These are phyloP conservation scores for Paguma larvata DNA, from an alignment of 2,797 vertebrate species.

Conservation along the genomic window DNA sequence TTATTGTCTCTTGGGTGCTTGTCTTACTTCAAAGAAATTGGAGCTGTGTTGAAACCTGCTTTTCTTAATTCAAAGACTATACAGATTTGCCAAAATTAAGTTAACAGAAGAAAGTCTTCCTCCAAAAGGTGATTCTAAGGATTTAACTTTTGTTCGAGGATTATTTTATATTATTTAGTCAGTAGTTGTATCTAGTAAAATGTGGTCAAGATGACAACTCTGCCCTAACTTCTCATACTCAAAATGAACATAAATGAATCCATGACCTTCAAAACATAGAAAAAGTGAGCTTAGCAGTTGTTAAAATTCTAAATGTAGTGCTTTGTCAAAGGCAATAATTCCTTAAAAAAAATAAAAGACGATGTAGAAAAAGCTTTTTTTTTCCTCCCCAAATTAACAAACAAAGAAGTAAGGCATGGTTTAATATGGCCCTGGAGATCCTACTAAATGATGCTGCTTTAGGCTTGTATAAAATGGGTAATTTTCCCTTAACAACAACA, in stretches of 20 bases:
- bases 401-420: neutral
- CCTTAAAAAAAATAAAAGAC: neutral
- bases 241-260: constrained; percentile 29
- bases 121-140: neutral
- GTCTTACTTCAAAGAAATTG: neutral
- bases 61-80: constrained; percentile 29
- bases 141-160: constrained; percentile 1
- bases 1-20: neutral
- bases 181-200: neutral
- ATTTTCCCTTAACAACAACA: constrained; percentile 62
- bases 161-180: constrained; percentile 42
- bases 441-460: neutral
- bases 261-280: constrained; percentile 30
- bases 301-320: constrained; percentile 37
- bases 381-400: neutral
- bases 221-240: neutral
- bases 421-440: constrained; percentile 38
- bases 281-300: neutral
- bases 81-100: constrained; percentile 32
- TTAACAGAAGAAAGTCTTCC: neutral
- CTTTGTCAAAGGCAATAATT: neutral
- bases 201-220: constrained; percentile 10
- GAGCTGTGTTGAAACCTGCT: neutral
- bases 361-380: neutral
- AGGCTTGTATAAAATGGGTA: constrained; percentile 10